Conservation (phyloP, 2,888 invertebrate genomes). For the Folsomia candida region DNA sequence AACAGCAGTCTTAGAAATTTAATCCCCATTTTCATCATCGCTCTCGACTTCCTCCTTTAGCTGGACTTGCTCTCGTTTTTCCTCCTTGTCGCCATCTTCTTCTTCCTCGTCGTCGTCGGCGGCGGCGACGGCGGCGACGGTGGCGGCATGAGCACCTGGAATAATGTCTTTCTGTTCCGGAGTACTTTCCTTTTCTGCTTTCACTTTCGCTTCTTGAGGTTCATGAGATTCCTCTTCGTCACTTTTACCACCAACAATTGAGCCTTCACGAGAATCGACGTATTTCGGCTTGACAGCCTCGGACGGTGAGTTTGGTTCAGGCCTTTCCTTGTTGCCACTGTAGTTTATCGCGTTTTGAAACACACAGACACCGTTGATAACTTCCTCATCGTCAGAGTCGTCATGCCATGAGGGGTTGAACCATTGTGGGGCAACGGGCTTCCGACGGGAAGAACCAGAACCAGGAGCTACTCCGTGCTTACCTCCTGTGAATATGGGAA, state of each 20-base stretch:
- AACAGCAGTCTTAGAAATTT: slow-evolving; percentile 10
- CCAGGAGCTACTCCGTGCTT: slow-evolving; percentile 51
- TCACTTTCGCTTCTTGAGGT: slow-evolving; percentile 48
- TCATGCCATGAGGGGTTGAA: slow-evolving; percentile 88
- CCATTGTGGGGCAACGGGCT: slow-evolving; percentile 96
- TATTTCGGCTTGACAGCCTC: slow-evolving; percentile 60
- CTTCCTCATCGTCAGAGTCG: slow-evolving; percentile 64
- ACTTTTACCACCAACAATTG: slow-evolving; percentile 38
- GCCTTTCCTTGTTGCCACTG: slow-evolving; percentile 59
- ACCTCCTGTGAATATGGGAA: slow-evolving; percentile 23
- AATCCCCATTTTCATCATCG: slow-evolving; percentile 13
- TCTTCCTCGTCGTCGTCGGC: neutral
- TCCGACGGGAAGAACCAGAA: slow-evolving; percentile 69
- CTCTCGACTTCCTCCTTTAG: slow-evolving; percentile 7
- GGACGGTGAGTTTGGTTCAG: slow-evolving; percentile 71
- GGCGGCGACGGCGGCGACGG: no score
- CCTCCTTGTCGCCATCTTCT: neutral
- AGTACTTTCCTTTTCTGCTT: slow-evolving; percentile 51
- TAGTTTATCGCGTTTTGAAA: slow-evolving; percentile 46
- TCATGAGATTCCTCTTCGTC: slow-evolving; percentile 14
- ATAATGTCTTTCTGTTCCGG: slow-evolving; percentile 44
- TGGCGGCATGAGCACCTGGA: slow-evolving; percentile 13
- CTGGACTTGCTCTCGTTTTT: neutral
- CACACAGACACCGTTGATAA: slow-evolving; percentile 90
- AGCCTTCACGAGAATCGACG: slow-evolving; percentile 50